Evolutionary conservation across 2,113 vertebrate genomes (phyloP).

Genomic region (Axis porcinus): DNA sequence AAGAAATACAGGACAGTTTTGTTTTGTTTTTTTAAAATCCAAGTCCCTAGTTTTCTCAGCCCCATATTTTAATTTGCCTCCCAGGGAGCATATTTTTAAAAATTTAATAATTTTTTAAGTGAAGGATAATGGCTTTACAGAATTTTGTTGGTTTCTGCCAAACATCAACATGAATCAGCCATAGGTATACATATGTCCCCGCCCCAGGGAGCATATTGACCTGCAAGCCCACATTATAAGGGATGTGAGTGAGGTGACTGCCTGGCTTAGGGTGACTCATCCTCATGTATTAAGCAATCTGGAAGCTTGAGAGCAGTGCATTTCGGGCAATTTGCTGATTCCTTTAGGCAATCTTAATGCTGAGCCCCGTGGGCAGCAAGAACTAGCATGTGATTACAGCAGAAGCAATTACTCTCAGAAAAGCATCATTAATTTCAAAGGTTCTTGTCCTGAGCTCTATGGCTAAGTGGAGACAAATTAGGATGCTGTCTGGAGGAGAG

Average conservation of each 20-base stretch:
- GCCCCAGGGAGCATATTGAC: not conserved
- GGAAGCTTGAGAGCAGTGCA: constrained; percentile 10
- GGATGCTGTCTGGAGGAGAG: constrained; percentile 1
- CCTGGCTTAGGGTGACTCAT: constrained; percentile 50
- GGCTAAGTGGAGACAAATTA: constrained; percentile 41
- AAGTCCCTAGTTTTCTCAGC: not conserved
- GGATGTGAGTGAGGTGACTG: not conserved
- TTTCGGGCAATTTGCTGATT: constrained; percentile 40
- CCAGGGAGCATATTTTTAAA: not conserved
- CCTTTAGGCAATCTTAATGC: not conserved
- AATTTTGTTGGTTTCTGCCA: not conserved
- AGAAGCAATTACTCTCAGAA: constrained; percentile 56
- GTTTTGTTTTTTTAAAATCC: not conserved
- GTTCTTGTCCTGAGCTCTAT: constrained; percentile 32
- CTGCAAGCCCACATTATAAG: not conserved
- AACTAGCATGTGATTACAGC: constrained; percentile 37
- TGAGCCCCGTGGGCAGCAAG: not conserved
- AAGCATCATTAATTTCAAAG: constrained; percentile 59
- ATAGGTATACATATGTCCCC: not conserved
- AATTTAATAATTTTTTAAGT: not conserved
- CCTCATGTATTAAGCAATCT: not conserved
- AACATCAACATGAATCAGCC: not conserved
- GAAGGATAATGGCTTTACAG: not conserved
- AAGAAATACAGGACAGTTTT: not conserved
- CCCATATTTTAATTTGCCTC: not conserved